Conservation (phyloP, 2,113 vertebrate genomes). For the Nesoenas mayeri region DNA sequence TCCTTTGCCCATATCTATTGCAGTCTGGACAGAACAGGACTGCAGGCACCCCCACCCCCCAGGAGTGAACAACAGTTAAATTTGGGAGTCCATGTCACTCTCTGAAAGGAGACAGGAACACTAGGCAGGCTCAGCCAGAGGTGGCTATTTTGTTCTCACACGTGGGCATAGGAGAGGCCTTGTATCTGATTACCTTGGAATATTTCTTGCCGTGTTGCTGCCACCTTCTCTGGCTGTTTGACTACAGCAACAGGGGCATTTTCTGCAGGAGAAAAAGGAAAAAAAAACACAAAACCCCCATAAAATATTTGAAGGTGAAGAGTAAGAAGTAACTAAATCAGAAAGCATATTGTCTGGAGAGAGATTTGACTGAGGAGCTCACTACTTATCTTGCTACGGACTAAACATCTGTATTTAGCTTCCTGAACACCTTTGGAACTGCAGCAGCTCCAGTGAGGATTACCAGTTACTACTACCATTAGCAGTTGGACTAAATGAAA, state of each 20-base stretch:
- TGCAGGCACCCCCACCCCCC: neutral
- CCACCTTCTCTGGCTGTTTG: slow-evolving; percentile 83
- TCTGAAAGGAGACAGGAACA: neutral
- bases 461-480: neutral
- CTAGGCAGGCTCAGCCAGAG: neutral
- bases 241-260: slow-evolving; percentile 62
- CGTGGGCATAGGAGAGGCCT: neutral
- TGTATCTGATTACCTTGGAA: slow-evolving; percentile 78
- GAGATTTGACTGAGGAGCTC: neutral
- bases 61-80: neutral
- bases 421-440: neutral
- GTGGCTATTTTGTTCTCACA: neutral
- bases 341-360: neutral
- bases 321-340: neutral
- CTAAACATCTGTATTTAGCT: neutral
- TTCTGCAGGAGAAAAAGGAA: slow-evolving; percentile 54
- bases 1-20: neutral
- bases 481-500: neutral
- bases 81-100: neutral
- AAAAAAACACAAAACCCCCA: neutral
- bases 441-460: neutral
- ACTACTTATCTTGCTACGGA: neutral
- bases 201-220: slow-evolving; percentile 82
- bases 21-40: neutral
- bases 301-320: neutral